Evolutionary conservation across 2,113 vertebrate genomes (phyloP).

Genomic region (Bungarus multicinctus): DNA sequence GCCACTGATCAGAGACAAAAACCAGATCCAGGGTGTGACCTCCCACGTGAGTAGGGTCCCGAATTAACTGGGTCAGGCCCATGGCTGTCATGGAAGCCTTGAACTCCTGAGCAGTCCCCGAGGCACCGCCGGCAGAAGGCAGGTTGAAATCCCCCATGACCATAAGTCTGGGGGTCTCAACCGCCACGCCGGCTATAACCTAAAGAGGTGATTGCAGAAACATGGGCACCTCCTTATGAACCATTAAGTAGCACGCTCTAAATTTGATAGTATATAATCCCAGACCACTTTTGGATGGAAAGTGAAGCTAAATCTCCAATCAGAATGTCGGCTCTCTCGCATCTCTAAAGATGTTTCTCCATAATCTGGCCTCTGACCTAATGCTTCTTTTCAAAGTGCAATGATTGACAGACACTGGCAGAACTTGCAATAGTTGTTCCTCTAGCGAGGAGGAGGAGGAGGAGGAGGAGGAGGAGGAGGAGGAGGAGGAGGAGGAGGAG

Average conservation of each 20-base stretch:
- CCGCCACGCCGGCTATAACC: no score
- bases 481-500: no score
- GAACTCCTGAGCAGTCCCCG: no score
- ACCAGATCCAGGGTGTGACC: no score
- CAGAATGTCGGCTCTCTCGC: neutral
- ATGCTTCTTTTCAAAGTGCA: neutral
- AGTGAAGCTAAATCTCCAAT: neutral
- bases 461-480: rapidly evolving
- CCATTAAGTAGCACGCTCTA: neutral
- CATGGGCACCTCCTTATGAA: neutral
- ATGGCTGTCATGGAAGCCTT: no score
- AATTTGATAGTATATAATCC: neutral
- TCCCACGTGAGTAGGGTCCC: no score
- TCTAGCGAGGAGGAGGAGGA: neutral
- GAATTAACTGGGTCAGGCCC: no score
- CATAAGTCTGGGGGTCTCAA: no score
- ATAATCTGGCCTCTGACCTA: neutral
- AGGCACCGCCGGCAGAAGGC: no score
- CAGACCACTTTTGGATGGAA: neutral
- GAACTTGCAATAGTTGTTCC: neutral
- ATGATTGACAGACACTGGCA: neutral
- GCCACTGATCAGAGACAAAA: no score
- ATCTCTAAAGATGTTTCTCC: neutral
- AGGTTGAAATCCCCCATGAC: no score
- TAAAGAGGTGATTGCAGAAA: neutral